Percentiles rank a stretch among this genome's conserved stretches.
phyloP scores from a whole-genome alignment of 2,888 invertebrate genomes.

The Netelia melanura region DNA sequence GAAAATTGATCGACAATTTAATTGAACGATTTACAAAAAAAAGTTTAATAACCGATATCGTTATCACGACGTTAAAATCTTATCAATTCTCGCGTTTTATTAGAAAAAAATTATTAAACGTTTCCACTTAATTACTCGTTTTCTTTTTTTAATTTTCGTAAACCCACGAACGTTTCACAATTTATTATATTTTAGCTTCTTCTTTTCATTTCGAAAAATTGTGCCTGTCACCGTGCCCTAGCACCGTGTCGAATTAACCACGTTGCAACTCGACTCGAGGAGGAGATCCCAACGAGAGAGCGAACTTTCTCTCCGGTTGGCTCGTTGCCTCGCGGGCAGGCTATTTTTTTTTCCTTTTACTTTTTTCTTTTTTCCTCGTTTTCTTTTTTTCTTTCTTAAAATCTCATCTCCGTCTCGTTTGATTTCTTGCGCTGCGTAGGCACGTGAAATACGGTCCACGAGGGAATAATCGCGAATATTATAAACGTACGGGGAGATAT shows the following conservation, averaged over 20 bases:
- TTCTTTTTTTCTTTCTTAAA: neutral
- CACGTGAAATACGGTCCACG: neutral
- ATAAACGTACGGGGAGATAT: conserved; percentile 9
- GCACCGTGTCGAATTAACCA: conserved; percentile 13
- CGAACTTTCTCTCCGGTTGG: conserved; percentile 51
- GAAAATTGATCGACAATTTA: too few species aligned
- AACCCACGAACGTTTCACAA: neutral
- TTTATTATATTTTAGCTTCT: neutral
- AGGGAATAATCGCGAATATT: neutral
- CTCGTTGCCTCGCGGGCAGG: conserved; percentile 3
- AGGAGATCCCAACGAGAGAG: conserved; percentile 24
- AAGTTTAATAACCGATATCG: too few species aligned
- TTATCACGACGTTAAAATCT: too few species aligned
- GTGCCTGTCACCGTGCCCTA: neutral
- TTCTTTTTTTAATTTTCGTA: neutral
- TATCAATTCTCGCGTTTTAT: too few species aligned
- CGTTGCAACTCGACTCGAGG: conserved; percentile 15
- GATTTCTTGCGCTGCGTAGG: neutral
- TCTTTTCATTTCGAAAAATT: neutral
- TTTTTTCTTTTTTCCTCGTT: neutral
- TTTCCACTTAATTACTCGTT: too few species aligned
- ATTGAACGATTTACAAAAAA: too few species aligned
- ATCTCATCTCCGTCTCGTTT: conserved; percentile 2
- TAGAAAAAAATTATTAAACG: too few species aligned
- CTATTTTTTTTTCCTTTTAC: neutral